Percentiles rank a stretch among this genome's conserved stretches.
phyloP scores from a whole-genome alignment of 2,888 invertebrate species.

The Volucella zonaria region DNA sequence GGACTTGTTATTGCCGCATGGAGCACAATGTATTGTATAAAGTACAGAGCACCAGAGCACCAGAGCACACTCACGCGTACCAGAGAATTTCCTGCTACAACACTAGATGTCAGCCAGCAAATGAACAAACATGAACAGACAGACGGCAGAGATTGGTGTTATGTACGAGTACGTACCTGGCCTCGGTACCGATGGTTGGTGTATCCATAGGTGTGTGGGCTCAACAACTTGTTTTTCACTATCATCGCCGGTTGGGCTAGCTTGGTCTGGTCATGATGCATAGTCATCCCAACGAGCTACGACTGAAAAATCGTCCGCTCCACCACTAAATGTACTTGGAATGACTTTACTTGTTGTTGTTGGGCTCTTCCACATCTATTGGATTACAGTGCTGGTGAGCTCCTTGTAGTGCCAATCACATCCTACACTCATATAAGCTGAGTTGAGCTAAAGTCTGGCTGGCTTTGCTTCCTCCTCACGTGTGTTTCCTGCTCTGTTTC shows the following conservation, averaged over 20 bases:
- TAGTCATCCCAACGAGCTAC: conserved; percentile 42
- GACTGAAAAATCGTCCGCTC: conserved; percentile 36
- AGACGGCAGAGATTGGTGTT: conserved; percentile 67
- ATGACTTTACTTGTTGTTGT: conserved; percentile 11
- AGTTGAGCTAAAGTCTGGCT: conserved; percentile 15
- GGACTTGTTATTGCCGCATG: conserved; percentile 60
- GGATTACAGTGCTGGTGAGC: conserved; percentile 34
- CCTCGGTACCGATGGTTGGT: conserved; percentile 40
- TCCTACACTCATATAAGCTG: conserved; percentile 57
- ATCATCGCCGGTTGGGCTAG: conserved; percentile 42
- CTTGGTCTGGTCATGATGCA: conserved; percentile 51
- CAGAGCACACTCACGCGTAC: conserved; percentile 22
- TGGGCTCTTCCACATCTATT: conserved; percentile 44
- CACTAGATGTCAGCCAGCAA: conserved; percentile 68
- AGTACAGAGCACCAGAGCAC: not conserved
- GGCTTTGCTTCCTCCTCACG: conserved; percentile 37
- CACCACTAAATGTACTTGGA: no score
- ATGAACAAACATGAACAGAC: conserved; percentile 72
- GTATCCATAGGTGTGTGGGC: conserved; percentile 73
- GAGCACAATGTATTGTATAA: conserved; percentile 7
- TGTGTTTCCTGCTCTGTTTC: conserved; percentile 64
- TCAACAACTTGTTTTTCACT: conserved; percentile 73
- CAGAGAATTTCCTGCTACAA: not conserved
- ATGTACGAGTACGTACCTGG: conserved; percentile 39
- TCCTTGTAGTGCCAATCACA: conserved; percentile 73